Evolutionary conservation across 1,140 invertebrate species (phyloP).

Genomic region (Diuraphis noxia): DNA sequence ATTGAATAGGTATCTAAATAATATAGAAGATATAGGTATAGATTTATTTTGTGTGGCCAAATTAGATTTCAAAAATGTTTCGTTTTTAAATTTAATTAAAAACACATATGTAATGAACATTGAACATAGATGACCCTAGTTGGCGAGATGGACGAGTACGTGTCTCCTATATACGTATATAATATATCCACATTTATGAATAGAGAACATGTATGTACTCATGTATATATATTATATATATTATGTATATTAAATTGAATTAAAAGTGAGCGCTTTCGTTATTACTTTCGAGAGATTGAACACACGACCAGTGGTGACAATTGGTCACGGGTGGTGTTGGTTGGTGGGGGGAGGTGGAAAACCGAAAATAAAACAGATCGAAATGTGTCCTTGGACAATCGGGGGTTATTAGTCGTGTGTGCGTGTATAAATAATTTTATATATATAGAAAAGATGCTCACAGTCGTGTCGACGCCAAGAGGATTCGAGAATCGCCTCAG

Average conservation of each 20-base stretch:
- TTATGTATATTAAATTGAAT: not conserved
- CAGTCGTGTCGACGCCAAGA: slow-evolving; percentile 17
- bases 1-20: not conserved
- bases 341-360: not conserved
- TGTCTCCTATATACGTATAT: not conserved
- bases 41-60: not conserved
- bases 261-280: not conserved
- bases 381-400: not conserved
- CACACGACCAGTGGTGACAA: not conserved
- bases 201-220: not conserved
- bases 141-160: not conserved
- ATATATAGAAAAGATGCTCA: not conserved
- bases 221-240: not conserved
- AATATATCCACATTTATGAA: not conserved
- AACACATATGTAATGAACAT: not conserved
- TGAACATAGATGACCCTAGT: not conserved
- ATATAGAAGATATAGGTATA: not conserved
- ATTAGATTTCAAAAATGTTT: not conserved
- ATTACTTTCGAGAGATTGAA: slow-evolving; percentile 15
- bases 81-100: not conserved
- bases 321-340: not conserved
- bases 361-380: not conserved
- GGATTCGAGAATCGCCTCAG: slow-evolving; percentile 22
- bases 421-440: not conserved
- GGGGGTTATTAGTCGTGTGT: not conserved